Evolutionary conservation across 2,113 vertebrate genomes (phyloP), one percentile per base, ranked within the genome.

Genomic region (Barbus barbus): DNA sequence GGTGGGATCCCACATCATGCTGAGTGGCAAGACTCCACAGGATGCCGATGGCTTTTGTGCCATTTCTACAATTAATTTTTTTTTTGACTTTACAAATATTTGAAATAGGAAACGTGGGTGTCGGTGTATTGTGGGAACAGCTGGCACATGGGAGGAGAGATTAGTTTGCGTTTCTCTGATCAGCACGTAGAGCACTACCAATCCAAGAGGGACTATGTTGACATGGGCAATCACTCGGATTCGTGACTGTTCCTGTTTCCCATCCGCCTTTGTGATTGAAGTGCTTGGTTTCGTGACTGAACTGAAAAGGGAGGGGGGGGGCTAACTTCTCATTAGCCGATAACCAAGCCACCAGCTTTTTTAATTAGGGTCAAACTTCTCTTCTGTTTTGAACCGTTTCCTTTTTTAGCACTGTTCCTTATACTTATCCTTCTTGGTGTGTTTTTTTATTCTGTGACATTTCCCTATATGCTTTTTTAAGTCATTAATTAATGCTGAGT

Each of bases 201-300:
- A 78, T 58, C 33, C 76, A 41, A 78, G 51, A 38, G 76, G 76
- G 51, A 61, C 58, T 44, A 11, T 44, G 77, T 44, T 72, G 26
- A 79, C 83, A 84, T 65, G 33, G 36, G 85, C 89, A 78, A 81
- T 60, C 86, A 48, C 89, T 48, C 28, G 84, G 90, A 91, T 90
- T 93, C 89, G 92, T 93, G 93, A 92, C 86, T 75, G 53, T 90
- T 89, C 88, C 84, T 91, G 80, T 90, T 56, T 90, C 87, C 87
- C 87, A 81, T 88, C 88, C 85, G 87, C 71, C 72, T 90, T 92
- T 90, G 90, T 93, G 93, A 90, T 92, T 93, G 76, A 88, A 93
- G 90, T 87, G 87, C 87, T 82, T 82, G 87, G 28, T 86, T 71
- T 93, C 86, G 89, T 91, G 93, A 92, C 91, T 84, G 85, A 78